These are phyloP conservation scores for Malachius bipustulatus DNA, from an alignment of 2,888 invertebrate genomes.

Conservation along the genomic window DNA sequence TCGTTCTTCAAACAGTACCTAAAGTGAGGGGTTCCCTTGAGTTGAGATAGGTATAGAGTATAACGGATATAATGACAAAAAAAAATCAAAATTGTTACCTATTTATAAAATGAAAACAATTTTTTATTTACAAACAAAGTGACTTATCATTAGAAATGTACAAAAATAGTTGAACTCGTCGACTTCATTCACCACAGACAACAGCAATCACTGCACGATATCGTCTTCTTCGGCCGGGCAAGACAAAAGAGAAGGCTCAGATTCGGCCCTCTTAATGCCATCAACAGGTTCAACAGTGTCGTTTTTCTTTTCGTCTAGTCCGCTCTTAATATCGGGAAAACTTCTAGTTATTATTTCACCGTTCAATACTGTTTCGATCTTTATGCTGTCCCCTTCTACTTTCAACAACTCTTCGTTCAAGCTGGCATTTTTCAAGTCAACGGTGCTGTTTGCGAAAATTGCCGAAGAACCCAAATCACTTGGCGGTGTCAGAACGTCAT, in stretches of 20 bases:
- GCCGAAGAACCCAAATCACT: conserved; percentile 58
- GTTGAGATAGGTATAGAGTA: too few species aligned
- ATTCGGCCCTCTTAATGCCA: conserved; percentile 47
- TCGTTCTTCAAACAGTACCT: too few species aligned
- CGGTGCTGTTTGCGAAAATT: conserved; percentile 78
- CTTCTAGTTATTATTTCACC: conserved; percentile 46
- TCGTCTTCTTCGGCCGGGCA: conserved; percentile 36
- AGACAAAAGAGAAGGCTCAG: conserved; percentile 49
- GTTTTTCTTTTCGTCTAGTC: conserved; percentile 31
- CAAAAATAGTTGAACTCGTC: too few species aligned
- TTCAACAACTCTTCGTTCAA: conserved; percentile 61
- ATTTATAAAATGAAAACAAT: too few species aligned
- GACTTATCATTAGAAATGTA: too few species aligned
- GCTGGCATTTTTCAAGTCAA: conserved; percentile 68
- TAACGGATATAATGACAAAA: too few species aligned
- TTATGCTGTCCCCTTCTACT: conserved; percentile 33
- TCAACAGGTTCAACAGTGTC: conserved; percentile 28
- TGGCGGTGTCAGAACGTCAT: conserved; percentile 19
- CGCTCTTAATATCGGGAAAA: conserved; percentile 48
- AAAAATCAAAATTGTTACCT: too few species aligned
- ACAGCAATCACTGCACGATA: conserved; percentile 3
- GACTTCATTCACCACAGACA: too few species aligned
- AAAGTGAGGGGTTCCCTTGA: too few species aligned
- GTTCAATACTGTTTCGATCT: conserved; percentile 29
- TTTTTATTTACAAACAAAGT: too few species aligned